Conservation (phyloP, 2,113 vertebrate species). For the Ploceus nigricollis region DNA sequence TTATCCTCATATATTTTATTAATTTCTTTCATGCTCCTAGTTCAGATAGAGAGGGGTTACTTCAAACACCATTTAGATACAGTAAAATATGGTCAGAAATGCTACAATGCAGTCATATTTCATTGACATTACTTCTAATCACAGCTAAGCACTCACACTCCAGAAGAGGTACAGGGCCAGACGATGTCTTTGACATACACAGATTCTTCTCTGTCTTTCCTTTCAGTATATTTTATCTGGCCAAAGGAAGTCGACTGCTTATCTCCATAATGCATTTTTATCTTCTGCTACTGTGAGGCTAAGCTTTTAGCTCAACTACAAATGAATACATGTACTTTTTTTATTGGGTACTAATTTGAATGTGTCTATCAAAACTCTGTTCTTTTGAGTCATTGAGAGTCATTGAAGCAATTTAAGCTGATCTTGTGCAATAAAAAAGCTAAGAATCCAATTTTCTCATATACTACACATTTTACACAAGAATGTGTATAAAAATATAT, state of each 20-base stretch:
- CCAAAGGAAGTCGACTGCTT: constrained; percentile 28
- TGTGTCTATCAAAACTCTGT: constrained; percentile 10
- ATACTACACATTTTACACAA: neutral
- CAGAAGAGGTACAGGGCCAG: neutral
- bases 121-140: constrained; percentile 23
- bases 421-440: constrained; percentile 11
- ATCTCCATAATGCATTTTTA: constrained; percentile 46
- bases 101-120: neutral
- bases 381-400: constrained; percentile 2
- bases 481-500: neutral
- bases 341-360: constrained; percentile 31
- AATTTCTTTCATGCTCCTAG: constrained; percentile 31
- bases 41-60: constrained; percentile 25
- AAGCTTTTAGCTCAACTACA: constrained; percentile 25
- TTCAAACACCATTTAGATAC: constrained; percentile 23
- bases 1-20: constrained; percentile 29
- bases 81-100: constrained; percentile 3
- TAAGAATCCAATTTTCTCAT: constrained; percentile 24
- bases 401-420: neutral
- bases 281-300: constrained; percentile 28
- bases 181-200: constrained; percentile 8
- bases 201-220: constrained; percentile 2
- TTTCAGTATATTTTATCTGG: constrained; percentile 39
- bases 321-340: constrained; percentile 28
- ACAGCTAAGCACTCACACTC: constrained; percentile 13